Percentiles rank a stretch among this genome's conserved stretches.
Conservation (phyloP, 2,113 vertebrate species). For the Camelus dromedarius region DNA sequence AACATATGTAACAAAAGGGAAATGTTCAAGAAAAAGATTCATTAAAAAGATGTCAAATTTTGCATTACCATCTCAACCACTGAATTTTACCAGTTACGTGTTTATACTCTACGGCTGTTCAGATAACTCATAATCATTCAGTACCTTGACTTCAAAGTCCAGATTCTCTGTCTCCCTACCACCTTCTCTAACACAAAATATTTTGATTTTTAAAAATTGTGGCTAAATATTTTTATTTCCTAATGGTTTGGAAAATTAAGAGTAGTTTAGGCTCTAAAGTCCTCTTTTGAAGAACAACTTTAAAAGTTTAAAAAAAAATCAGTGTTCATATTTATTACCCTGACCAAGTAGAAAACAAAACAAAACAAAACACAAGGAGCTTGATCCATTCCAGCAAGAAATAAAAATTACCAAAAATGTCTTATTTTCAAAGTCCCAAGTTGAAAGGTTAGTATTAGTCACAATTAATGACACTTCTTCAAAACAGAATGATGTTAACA, state of each 20-base stretch:
- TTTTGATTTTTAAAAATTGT: background rate
- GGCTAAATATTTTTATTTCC: background rate
- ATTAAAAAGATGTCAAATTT: background rate
- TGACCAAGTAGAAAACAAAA: background rate
- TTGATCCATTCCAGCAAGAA: background rate
- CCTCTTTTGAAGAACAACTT: background rate
- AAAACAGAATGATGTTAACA: slow-evolving; percentile 53
- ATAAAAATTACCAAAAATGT: slow-evolving; percentile 30
- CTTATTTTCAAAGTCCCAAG: background rate
- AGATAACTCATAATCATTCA: background rate
- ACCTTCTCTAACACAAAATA: background rate
- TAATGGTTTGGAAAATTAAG: slow-evolving; percentile 1
- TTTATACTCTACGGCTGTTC: background rate
- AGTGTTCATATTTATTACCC: slow-evolving; percentile 16
- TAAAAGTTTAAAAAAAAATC: background rate
- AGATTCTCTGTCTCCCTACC: background rate
- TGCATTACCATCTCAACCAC: background rate
- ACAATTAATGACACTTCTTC: slow-evolving; percentile 54
- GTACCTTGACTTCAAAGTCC: background rate
- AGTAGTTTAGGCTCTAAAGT: background rate
- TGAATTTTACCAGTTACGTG: background rate
- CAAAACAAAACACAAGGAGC: background rate
- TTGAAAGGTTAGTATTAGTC: slow-evolving; percentile 56
- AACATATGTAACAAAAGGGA: background rate
- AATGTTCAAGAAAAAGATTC: background rate